Base-by-base conservation (phyloP, 2,888 invertebrate genomes). In the Yponomeuta plumbellus region DNA sequence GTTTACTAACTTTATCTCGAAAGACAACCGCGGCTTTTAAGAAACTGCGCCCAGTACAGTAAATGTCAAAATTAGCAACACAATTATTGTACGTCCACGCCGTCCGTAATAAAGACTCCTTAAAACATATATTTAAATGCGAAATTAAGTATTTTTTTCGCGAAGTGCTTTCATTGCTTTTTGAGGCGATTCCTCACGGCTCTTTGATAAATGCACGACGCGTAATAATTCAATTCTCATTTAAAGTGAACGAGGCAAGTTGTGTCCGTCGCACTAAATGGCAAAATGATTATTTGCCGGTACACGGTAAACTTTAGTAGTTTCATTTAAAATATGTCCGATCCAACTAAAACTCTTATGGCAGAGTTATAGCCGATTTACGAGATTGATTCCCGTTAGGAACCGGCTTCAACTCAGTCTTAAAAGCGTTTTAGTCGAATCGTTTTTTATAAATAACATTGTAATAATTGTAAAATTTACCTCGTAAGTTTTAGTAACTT, bases 171-270 rank as follows among this genome's bases (percentile, higher is more conserved):
- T 84, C 83, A 83, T 86, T 85, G 84, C 81, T 78, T 81, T 83
- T 78, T 77, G 80, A 78, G 79, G 74, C 83, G 82, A 86, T 89
- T 87, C 89, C 83, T 88, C 86, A 87, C 80, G 83, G 83, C 75
- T 75, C 76, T 72, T 80, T 87, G 88, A 88, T 88, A 85, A 85
- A 88, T 88, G 86, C 80, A 76, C 82, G 85, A 85, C 82, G 83
- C 79, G 85, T 79, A 87, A 89, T 88, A 88, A 88, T 85, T 88
- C 80, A 85, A 84, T 83, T 83, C 85, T 83, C 81, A 84, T 86
- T 88, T 84, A 84, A 85, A 66, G n/a, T 8, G 23, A 34, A 26
- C 44, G 17, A 52, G 44, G 44, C 44, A 17, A 17, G 44, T 52
- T 34, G 34, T 1, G 11, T n/a, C 22, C 58, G 58, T 21, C 44